Evolutionary conservation across 2,113 vertebrate genomes (phyloP).

Genomic region (Illadopsis cleaveri): DNA sequence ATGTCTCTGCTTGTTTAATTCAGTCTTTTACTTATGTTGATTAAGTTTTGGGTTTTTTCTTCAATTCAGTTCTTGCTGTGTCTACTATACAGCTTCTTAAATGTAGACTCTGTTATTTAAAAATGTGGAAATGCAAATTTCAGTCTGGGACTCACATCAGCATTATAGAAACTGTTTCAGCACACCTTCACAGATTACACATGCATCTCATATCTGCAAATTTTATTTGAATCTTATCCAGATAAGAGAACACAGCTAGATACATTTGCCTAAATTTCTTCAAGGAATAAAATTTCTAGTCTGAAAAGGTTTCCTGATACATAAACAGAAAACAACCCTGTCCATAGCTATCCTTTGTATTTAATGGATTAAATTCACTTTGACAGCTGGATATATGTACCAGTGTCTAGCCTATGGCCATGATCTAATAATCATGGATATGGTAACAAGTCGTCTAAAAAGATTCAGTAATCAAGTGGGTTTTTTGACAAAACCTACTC

Average conservation of each 20-base stretch:
- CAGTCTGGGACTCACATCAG: background rate
- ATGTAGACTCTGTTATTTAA: background rate
- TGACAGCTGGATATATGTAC: constrained; percentile 67
- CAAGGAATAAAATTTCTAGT: background rate
- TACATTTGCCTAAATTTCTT: background rate
- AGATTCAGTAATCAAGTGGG: constrained; percentile 51
- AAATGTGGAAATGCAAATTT: background rate
- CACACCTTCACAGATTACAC: background rate
- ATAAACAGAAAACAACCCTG: constrained; percentile 42
- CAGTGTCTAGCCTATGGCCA: constrained; percentile 54
- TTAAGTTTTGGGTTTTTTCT: background rate
- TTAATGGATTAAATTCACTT: constrained; percentile 64
- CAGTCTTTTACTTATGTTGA: fast-evolving
- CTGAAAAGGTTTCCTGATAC: background rate
- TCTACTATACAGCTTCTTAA: background rate
- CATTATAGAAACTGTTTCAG: background rate
- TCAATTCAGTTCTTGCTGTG: background rate
- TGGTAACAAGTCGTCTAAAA: constrained; percentile 62
- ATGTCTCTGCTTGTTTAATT: background rate
- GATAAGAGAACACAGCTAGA: background rate
- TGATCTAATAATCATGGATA: constrained; percentile 65
- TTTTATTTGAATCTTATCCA: background rate
- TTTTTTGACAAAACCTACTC: constrained; percentile 50
- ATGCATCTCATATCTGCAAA: background rate
- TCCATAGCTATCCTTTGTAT: constrained; percentile 44